phyloP scores from a whole-genome alignment of 2,113 vertebrate genomes.

The Psittacus erithacus region DNA sequence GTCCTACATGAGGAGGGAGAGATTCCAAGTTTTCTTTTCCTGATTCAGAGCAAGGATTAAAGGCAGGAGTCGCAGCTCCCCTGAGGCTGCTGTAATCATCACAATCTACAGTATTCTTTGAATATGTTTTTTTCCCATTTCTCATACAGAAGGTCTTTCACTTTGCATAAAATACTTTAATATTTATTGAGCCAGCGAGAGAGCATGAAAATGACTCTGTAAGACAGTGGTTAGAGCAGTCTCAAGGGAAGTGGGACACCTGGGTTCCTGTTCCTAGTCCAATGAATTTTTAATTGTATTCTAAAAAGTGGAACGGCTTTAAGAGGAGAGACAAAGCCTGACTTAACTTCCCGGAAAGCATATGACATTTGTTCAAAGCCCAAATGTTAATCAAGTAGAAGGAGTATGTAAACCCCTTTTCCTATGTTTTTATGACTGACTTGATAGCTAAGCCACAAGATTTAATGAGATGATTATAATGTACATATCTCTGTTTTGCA shows the following conservation, averaged over 20 bases:
- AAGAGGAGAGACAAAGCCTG: constrained; percentile 27
- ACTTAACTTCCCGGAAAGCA: neutral
- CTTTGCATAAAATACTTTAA: constrained; percentile 53
- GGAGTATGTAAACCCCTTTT: neutral
- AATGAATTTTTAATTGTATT: constrained; percentile 62
- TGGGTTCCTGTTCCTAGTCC: neutral
- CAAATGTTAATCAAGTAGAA: neutral
- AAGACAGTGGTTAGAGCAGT: neutral
- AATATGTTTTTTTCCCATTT: neutral
- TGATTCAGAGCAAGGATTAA: neutral
- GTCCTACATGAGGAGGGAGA: neutral
- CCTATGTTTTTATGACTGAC: neutral
- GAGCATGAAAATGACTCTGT: neutral
- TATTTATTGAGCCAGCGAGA: constrained; percentile 17
- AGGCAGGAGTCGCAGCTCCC: neutral
- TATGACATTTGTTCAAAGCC: neutral
- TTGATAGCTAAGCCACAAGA: neutral
- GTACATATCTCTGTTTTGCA: neutral
- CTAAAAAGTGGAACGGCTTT: constrained; percentile 40
- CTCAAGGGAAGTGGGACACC: constrained; percentile 21
- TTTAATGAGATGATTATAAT: neutral
- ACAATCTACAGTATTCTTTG: neutral
- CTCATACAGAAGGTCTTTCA: neutral
- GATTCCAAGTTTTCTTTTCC: neutral
- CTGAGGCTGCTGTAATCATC: neutral